phyloP scores from a whole-genome alignment of 23 tunicate species.

The Styela clava region DNA sequence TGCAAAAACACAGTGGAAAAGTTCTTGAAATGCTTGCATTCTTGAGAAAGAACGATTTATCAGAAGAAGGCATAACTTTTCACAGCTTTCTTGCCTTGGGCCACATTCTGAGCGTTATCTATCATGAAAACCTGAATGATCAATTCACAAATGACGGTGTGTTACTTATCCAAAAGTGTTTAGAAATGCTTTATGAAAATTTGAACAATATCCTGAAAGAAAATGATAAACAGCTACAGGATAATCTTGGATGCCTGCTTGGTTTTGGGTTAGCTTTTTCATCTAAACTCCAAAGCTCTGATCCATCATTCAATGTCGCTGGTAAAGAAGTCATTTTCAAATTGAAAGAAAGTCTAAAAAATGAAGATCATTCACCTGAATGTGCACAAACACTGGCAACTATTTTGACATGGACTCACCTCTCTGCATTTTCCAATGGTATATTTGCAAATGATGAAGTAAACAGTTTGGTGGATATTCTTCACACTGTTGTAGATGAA shows the following conservation, averaged over 20 bases:
- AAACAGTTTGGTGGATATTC: conserved; percentile 3
- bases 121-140: conserved; percentile 2
- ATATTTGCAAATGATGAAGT: background rate
- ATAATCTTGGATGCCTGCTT: conserved; percentile 5
- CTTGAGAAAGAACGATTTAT: background rate
- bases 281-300: background rate
- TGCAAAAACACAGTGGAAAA: conserved; percentile 18
- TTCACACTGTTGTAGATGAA: conserved; percentile 9
- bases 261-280: conserved; percentile 15
- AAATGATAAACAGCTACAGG: background rate
- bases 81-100: conserved; percentile 25
- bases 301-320: background rate
- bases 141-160: background rate
- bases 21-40: conserved; percentile 4
- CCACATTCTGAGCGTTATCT: conserved; percentile 30
- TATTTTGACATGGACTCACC: conserved; percentile 11
- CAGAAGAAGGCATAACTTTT: conserved; percentile 3
- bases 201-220: background rate
- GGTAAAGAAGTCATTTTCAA: background rate
- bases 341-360: background rate
- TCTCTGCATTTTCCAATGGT: conserved; percentile 18
- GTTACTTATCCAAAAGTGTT: too few species aligned
- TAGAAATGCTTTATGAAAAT: background rate
- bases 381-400: background rate
- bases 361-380: conserved; percentile 11